A percentile compares a stretch with the other conserved stretches of the same genome.
phyloP scores from a whole-genome alignment of 2,888 invertebrate genomes.

The Muschampia plurimacula region DNA sequence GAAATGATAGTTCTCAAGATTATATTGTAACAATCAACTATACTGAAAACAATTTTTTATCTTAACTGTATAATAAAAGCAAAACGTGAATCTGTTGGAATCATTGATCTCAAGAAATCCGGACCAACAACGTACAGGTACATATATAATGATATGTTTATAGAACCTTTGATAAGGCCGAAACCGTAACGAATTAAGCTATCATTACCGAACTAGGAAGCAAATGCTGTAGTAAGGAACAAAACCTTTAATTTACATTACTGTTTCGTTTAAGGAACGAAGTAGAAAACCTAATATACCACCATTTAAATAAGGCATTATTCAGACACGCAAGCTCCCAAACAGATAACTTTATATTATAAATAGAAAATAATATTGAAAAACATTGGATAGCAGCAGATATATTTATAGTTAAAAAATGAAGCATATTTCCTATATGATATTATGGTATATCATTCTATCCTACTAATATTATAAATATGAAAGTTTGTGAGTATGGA shows the following conservation, averaged over 20 bases:
- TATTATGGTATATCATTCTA: no score
- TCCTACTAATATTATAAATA: no score
- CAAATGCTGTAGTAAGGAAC: slow-evolving; percentile 52
- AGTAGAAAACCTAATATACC: slow-evolving; percentile 40
- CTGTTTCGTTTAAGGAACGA: slow-evolving; percentile 54
- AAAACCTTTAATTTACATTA: slow-evolving; percentile 61
- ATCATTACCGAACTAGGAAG: slow-evolving; percentile 57
- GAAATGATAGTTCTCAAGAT: neutral
- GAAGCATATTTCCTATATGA: no score
- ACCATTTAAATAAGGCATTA: slow-evolving; percentile 8
- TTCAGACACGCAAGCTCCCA: slow-evolving; percentile 28
- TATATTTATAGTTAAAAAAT: no score
- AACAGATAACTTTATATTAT: no score
- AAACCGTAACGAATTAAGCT: slow-evolving; percentile 52
- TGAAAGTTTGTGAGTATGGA: no score
- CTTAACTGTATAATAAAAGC: neutral
- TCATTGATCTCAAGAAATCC: neutral
- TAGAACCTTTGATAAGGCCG: slow-evolving; percentile 16
- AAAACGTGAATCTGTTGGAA: neutral
- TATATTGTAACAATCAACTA: neutral
- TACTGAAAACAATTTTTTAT: neutral
- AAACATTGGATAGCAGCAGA: no score
- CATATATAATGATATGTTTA: neutral
- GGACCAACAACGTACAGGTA: neutral
- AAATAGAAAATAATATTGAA: no score